Percentiles rank a stretch among this genome's conserved stretches.
These are phyloP conservation scores for Lordiphosa andalusiaca DNA, from an alignment of 2,888 invertebrate genomes.

Conservation along the genomic window DNA sequence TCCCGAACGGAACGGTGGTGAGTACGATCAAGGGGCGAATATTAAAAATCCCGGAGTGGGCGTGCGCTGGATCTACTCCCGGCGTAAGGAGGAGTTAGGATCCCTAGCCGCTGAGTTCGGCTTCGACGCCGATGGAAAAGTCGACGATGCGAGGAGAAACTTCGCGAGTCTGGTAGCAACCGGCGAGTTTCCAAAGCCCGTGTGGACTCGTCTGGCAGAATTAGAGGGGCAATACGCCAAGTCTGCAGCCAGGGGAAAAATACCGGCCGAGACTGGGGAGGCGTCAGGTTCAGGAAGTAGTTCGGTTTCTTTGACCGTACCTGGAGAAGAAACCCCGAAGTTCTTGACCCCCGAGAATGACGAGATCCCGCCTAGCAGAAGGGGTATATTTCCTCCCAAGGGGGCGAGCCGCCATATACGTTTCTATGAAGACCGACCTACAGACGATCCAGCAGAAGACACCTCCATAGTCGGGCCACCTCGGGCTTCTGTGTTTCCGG, in stretches of 20 bases:
- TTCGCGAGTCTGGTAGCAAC: not conserved
- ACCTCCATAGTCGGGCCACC: too few species aligned
- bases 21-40: not conserved
- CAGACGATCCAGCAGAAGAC: too few species aligned
- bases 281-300: too few species aligned
- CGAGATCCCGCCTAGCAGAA: too few species aligned
- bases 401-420: too few species aligned
- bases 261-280: not conserved
- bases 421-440: too few species aligned
- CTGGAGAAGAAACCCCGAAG: too few species aligned
- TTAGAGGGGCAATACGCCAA: not conserved
- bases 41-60: slow-evolving; percentile 2
- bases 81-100: not conserved
- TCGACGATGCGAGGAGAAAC: not conserved
- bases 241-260: not conserved
- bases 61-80: slow-evolving; percentile 1
- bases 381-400: too few species aligned
- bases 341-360: too few species aligned
- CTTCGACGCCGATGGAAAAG: not conserved
- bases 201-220: not conserved
- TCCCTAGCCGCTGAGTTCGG: not conserved
- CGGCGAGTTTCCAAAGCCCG: not conserved
- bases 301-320: too few species aligned
- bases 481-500: too few species aligned
- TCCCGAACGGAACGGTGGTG: too few species aligned